Percentiles rank a stretch among this genome's conserved stretches.
These are phyloP conservation scores for Aramus guarauna DNA, from an alignment of 2,113 vertebrate genomes.

Conservation along the genomic window DNA sequence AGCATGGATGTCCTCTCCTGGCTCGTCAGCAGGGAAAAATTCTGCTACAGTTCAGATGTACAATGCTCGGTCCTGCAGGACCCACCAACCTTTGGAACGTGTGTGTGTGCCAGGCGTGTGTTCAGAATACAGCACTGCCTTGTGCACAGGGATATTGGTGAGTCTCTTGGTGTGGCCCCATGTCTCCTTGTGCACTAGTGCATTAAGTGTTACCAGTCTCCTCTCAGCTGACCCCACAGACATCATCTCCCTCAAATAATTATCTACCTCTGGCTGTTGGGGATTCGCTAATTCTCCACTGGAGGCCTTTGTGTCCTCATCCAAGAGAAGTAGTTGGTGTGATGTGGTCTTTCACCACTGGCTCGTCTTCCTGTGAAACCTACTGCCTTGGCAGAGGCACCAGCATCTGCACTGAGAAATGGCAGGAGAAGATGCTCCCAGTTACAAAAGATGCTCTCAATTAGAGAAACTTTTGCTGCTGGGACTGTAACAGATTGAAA, in stretches of 20 bases:
- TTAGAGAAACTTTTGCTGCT: neutral
- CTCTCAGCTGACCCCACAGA: neutral
- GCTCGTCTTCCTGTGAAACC: neutral
- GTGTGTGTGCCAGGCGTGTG: neutral
- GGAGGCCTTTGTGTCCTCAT: neutral
- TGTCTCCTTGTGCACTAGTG: neutral
- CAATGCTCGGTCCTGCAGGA: neutral
- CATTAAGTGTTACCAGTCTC: neutral
- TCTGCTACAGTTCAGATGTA: neutral
- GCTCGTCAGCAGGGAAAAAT: neutral
- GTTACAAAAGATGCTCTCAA: neutral
- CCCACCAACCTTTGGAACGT: neutral
- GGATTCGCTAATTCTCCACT: neutral
- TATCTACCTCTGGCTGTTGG: neutral
- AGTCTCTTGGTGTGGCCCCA: neutral
- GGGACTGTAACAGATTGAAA: neutral
- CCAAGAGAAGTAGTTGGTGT: neutral
- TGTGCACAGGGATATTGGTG: neutral
- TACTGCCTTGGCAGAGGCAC: neutral
- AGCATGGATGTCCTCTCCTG: neutral
- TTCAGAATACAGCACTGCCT: neutral
- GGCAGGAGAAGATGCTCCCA: neutral
- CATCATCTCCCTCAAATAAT: neutral
- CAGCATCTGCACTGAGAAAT: neutral
- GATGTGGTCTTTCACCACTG: neutral